phyloP scores from a whole-genome alignment of 2,113 vertebrate genomes.

The Speoplatyrhinus poulsoni region DNA sequence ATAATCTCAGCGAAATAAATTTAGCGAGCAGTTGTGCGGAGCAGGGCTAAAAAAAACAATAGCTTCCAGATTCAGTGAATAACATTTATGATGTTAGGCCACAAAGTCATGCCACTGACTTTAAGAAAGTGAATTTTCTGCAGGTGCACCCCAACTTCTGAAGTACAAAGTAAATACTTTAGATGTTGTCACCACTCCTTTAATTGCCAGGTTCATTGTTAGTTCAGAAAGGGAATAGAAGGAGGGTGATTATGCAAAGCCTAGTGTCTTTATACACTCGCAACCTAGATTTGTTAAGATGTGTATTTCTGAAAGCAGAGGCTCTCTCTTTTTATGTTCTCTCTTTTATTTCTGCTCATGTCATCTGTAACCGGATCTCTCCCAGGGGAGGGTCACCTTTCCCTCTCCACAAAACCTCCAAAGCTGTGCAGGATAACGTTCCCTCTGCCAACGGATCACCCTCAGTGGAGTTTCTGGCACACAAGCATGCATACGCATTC shows the following conservation, averaged over 20 bases:
- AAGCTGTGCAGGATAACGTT: slow-evolving; percentile 47
- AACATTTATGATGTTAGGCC: not conserved
- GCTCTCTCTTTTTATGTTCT: slow-evolving; percentile 10
- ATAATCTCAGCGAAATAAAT: no score
- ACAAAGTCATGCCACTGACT: not conserved
- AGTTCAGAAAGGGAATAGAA: not conserved
- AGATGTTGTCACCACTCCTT: not conserved
- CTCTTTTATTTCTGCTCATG: slow-evolving; percentile 15
- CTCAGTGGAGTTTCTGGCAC: slow-evolving; percentile 30
- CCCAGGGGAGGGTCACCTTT: slow-evolving; percentile 58
- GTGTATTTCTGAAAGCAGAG: slow-evolving; percentile 25
- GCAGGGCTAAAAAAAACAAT: not conserved
- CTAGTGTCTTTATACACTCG: not conserved
- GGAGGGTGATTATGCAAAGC: not conserved
- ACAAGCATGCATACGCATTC: not conserved
- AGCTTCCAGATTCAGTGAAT: not conserved
- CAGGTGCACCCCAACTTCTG: not conserved
- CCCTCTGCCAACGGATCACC: slow-evolving; percentile 46
- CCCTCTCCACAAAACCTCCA: slow-evolving; percentile 50
- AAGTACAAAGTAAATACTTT: not conserved
- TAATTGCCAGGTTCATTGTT: not conserved
- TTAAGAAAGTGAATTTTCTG: not conserved
- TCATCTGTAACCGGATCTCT: slow-evolving; percentile 27
- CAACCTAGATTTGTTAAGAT: slow-evolving; percentile 21
- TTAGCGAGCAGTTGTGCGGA: no score